These are phyloP conservation scores for Melieria omissa DNA, from an alignment of 2,888 invertebrate genomes.

Conservation along the genomic window DNA sequence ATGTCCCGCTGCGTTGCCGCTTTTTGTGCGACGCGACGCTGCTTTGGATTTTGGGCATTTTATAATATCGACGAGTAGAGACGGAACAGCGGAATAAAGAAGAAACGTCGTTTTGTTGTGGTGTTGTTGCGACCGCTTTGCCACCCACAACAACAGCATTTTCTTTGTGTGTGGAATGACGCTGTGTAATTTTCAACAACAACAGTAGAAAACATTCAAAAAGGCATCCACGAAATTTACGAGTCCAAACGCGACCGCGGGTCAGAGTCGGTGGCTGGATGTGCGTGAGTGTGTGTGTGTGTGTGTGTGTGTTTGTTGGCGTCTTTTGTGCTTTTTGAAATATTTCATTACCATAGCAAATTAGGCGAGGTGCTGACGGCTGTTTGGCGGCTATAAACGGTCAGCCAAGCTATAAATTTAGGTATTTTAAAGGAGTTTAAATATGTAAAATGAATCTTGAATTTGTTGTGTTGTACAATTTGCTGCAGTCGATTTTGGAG, in stretches of 20 bases:
- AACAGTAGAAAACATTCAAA: constrained; percentile 17
- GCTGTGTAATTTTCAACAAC: constrained; percentile 16
- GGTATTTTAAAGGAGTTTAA: constrained; percentile 24
- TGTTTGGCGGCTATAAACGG: constrained; percentile 50
- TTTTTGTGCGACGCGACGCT: constrained; percentile 9
- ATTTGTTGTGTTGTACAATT: no score
- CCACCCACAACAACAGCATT: constrained; percentile 27
- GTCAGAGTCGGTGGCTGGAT: neutral
- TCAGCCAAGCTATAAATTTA: constrained; percentile 47
- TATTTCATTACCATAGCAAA: constrained; percentile 59
- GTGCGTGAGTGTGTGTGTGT: neutral
- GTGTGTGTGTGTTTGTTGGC: constrained; percentile 19
- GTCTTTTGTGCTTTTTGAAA: constrained; percentile 38
- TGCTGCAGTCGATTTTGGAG: no score
- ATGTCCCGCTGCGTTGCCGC: constrained; percentile 45
- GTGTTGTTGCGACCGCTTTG: constrained; percentile 3
- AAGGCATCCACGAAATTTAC: constrained; percentile 28
- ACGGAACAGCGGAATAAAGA: neutral
- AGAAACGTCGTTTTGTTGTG: neutral
- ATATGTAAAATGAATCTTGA: no score
- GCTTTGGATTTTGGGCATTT: constrained; percentile 7
- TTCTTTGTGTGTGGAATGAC: constrained; percentile 11
- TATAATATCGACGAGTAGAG: neutral
- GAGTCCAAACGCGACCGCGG: constrained; percentile 11
- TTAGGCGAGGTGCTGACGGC: constrained; percentile 61